Evolutionary conservation across 1,140 invertebrate genomes (phyloP).

Genomic region (Drosophila carrolli): DNA sequence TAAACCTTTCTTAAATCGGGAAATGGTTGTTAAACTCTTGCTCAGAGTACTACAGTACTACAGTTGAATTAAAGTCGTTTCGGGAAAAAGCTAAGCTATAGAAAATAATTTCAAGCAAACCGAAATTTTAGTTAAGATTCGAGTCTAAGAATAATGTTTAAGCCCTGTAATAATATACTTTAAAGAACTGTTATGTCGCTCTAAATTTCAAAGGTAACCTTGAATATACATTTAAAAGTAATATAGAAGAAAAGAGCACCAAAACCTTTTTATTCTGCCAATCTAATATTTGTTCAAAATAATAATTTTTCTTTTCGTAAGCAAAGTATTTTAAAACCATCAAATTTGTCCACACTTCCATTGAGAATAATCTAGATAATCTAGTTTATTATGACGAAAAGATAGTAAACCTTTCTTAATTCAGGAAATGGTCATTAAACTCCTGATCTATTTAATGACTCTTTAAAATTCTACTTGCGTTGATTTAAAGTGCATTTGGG

Average conservation of each 20-base stretch:
- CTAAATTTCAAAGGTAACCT: too few species aligned
- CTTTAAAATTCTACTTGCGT: neutral
- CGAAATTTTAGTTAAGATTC: too few species aligned
- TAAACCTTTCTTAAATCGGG: conserved; percentile 6
- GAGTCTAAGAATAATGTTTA: too few species aligned
- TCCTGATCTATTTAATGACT: neutral
- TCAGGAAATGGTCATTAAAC: neutral
- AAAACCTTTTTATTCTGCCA: too few species aligned
- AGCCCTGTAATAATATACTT: too few species aligned
- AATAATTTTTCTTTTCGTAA: too few species aligned
- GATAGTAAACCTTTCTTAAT: neutral
- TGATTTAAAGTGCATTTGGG: conserved; percentile 23
- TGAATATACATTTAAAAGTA: too few species aligned
- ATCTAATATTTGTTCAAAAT: too few species aligned
- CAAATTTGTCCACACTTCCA: neutral
- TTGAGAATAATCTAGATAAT: neutral
- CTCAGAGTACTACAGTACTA: neutral
- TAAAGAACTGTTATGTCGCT: too few species aligned
- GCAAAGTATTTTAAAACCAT: too few species aligned
- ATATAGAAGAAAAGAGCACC: too few species aligned
- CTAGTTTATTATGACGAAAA: too few species aligned
- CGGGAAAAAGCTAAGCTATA: neutral
- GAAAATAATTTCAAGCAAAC: neutral
- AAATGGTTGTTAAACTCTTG: conserved; percentile 3
- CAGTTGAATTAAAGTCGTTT: conserved; percentile 11